Evolutionary conservation across 1,140 invertebrate genomes (phyloP).

Genomic region (Hydropsyche tenuis): DNA sequence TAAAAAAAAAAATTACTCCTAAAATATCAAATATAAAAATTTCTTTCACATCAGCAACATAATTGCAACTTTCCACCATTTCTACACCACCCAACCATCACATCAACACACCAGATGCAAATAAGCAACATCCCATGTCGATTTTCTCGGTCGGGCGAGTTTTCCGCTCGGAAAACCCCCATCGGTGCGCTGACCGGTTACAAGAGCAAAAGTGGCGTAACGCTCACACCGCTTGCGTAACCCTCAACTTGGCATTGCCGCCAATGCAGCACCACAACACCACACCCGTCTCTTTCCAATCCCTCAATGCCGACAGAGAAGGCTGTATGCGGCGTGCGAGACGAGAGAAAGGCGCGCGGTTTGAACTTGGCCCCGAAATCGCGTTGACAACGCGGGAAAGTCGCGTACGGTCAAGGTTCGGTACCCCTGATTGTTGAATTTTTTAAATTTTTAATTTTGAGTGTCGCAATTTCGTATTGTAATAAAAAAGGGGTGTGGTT

Average conservation of each 20-base stretch:
- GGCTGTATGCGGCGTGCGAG: neutral
- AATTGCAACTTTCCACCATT: no score
- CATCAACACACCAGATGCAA: no score
- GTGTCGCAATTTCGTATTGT: no score
- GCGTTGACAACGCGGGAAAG: conserved; percentile 6
- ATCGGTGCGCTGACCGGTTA: conserved; percentile 21
- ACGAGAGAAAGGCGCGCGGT: conserved; percentile 1
- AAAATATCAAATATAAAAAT: no score
- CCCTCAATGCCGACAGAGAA: neutral
- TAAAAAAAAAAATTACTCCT: no score
- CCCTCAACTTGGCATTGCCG: conserved; percentile 25
- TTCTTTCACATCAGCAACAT: no score
- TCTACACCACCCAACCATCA: no score
- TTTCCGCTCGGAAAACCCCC: conserved; percentile 26
- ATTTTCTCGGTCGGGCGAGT: neutral
- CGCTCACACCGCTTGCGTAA: conserved; percentile 6
- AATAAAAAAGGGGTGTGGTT: no score
- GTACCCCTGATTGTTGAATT: neutral
- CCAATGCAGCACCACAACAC: neutral
- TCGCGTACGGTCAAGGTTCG: conserved; percentile 11
- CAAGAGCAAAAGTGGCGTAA: conserved; percentile 37
- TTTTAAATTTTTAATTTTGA: no score
- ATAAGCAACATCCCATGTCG: no score
- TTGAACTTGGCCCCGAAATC: conserved; percentile 47
- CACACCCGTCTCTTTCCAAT: neutral